Base-by-base conservation (phyloP, 2,113 vertebrate species). In the Bambusicola thoracicus region DNA sequence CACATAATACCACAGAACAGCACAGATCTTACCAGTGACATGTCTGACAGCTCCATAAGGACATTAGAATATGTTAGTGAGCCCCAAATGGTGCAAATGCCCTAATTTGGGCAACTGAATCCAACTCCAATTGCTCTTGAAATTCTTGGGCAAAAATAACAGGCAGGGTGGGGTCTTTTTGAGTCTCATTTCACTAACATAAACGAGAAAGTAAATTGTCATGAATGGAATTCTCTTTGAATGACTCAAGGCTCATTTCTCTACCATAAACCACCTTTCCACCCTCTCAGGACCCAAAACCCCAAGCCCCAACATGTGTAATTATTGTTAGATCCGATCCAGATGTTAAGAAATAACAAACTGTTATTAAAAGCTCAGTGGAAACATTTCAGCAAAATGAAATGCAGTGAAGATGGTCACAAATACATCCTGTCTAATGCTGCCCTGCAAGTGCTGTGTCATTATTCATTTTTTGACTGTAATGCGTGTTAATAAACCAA, bases 261-360 rank as follows among this genome's bases (percentile, higher is more conserved):
- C 48, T 94, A 34, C 69, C 92, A 76, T 90, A 93, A 88, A 44
- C 49, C 49, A 78, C 85, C 36, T 87, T 88, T 24, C 61, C 5
- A 3, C 46, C 62, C 15, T 8, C 68, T 67, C 43, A 40, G 63
- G 81, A 41, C 29, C 46, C 49, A 34, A 51, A 82, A 38, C 11
- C 20, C 19, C 75, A 72, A 77, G 18, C 16, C 41, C 27, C 82
- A 91, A 58, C 56, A 25, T 84, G 30, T 56, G 49, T 51, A 88
- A 84, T 92, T 84, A 36, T n/a, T 79, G 40, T 80, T 92, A 85
- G 82, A 95, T 91, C 30, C 34, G 41, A 90, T 49, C 87, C 93
- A 92, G 85, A 91, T 92, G 79, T 85, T 79, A 80, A 77, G 76
- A 80, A 92, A 87, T 65, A 91, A 65, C 13, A 90, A 85, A 32